Evolutionary conservation across 1,140 invertebrate species (phyloP).

Genomic region (Eriocheir sinensis): DNA sequence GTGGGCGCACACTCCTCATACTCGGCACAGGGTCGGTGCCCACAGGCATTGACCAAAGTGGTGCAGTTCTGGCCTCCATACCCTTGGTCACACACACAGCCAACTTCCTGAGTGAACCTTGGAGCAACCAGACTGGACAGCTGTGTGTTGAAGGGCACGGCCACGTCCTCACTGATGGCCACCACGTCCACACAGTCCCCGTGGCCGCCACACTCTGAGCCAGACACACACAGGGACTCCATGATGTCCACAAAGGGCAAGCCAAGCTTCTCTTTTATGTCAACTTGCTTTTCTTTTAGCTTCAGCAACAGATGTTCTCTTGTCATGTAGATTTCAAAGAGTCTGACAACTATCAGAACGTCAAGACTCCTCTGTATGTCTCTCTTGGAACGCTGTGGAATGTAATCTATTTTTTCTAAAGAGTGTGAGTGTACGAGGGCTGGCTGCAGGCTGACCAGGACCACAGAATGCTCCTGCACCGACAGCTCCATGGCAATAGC

Average conservation of each 20-base stretch:
- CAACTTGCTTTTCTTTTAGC: conserved; percentile 87
- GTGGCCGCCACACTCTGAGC: conserved; percentile 87
- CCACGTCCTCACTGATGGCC: conserved; percentile 85
- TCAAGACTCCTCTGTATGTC: conserved; percentile 87
- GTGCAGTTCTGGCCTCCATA: conserved; percentile 86
- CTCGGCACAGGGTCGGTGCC: conserved; percentile 86
- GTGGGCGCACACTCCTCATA: conserved; percentile 89
- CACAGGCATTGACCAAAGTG: conserved; percentile 89
- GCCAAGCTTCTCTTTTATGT: conserved; percentile 89
- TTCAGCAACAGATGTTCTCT: conserved; percentile 86
- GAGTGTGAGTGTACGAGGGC: conserved; percentile 86
- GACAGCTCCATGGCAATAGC: conserved; percentile 86
- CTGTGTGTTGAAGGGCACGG: conserved; percentile 87
- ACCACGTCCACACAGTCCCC: conserved; percentile 92
- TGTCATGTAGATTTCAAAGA: conserved; percentile 83
- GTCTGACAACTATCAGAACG: conserved; percentile 92
- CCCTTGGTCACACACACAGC: conserved; percentile 90
- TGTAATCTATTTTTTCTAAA: conserved; percentile 50
- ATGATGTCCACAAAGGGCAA: conserved; percentile 86
- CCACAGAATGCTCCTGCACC: conserved; percentile 81
- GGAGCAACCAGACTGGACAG: conserved; percentile 91
- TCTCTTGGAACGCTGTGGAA: conserved; percentile 83
- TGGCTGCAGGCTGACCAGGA: conserved; percentile 88
- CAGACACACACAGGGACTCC: conserved; percentile 90
- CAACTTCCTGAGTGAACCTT: conserved; percentile 91